Conservation (phyloP, 1,140 invertebrate genomes). For the Ylistrum balloti region DNA sequence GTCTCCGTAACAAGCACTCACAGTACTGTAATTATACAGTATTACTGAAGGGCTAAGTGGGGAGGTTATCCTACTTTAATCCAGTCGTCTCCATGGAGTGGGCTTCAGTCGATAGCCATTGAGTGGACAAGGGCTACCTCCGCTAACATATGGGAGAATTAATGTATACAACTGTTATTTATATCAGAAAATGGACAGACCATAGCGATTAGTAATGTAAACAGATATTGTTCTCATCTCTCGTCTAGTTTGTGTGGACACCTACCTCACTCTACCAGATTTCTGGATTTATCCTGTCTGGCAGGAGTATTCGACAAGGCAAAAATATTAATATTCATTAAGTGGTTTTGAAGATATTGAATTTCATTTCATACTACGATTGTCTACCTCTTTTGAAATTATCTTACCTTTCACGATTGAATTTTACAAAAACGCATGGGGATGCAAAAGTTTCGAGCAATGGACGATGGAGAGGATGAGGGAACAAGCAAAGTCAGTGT, state of each 20-base stretch:
- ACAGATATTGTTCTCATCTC: background rate
- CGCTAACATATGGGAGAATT: background rate
- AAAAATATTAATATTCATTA: background rate
- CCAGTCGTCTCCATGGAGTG: background rate
- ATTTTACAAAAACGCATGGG: background rate
- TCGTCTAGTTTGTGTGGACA: background rate
- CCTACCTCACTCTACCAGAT: background rate
- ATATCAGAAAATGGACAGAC: background rate
- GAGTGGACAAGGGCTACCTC: slow-evolving; percentile 1
- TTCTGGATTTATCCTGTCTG: background rate
- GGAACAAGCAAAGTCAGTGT: background rate
- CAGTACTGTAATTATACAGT: background rate
- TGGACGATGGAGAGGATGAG: background rate
- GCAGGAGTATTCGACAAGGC: background rate
- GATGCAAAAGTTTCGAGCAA: slow-evolving; percentile 4
- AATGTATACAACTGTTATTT: background rate
- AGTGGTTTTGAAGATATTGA: background rate
- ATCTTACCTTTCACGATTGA: background rate
- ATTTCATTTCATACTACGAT: background rate
- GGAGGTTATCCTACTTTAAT: background rate
- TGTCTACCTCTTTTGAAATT: background rate
- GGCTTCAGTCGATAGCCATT: slow-evolving; percentile 15
- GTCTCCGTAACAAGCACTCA: slow-evolving; percentile 10
- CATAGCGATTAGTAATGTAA: background rate
- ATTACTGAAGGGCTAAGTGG: background rate